Base-by-base conservation (phyloP, 37 sponge, comb jelly and placozoan species). In the Aphrocallistes beatrix region DNA sequence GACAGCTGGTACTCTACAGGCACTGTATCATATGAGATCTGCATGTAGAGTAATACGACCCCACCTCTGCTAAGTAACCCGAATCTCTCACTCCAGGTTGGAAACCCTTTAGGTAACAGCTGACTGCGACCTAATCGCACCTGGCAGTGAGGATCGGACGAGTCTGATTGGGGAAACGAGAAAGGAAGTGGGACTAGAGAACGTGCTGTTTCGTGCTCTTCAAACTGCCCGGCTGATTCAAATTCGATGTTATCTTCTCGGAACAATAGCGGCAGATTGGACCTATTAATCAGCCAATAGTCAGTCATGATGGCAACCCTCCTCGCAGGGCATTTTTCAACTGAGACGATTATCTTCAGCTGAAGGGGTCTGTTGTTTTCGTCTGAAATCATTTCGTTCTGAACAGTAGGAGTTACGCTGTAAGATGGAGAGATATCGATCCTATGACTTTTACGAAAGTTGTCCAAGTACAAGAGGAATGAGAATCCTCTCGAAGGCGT, bases 211-310 rank as follows among this genome's bases (percentile, higher is more conserved):
- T 96, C 96, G 83, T 93, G 92, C 36, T 91, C 96, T 51, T 87
- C 87, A 37, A 39, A 83, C 86, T 96, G 96, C 0, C 92, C 92
- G 9, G 94, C 94, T 30, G 87, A 88, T 40, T 88, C 94, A 1
- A 23, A n/a, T 19, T 50, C 30, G 39, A 81, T 50, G 9, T 88
- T 85, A 21, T 96, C 94, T 37, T 94, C 89, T 0, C 81, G 85
- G 83, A 96, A 93, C 21, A 96, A 86, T 38, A 96, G 92, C 0
- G 96, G 96, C 0, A 96, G 82, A 0, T 94, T 91, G 23, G 94
- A 94, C 32, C 81, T 51, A 51, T 96, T 96, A 50, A 91, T 81
- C 75, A 96, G 51, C 96, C 96, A 96, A 81, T 87, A 96, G 36
- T 86, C 51, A 87, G 94, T 92, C 16, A 83, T 84, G 36, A 96